These are phyloP conservation scores for Calephelis perditalis DNA, from an alignment of 2,888 invertebrate species.

Conservation along the genomic window DNA sequence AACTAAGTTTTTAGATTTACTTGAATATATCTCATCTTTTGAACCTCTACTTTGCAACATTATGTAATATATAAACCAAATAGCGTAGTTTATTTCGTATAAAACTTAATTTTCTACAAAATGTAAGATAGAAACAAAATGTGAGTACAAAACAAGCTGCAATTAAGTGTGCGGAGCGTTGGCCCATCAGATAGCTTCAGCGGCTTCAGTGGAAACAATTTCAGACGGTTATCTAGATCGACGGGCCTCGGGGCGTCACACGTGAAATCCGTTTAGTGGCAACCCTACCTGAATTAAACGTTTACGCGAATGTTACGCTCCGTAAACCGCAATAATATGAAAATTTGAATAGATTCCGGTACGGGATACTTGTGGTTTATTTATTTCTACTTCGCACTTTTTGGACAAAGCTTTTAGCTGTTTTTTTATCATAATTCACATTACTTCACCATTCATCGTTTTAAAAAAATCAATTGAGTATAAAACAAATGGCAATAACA, in stretches of 20 bases:
- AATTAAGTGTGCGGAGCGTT: constrained; percentile 35
- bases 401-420: too few relatives aligned
- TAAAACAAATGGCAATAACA: too few relatives aligned
- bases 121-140: constrained; percentile 1
- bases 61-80: constrained; percentile 4
- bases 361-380: constrained; percentile 14
- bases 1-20: too few relatives aligned
- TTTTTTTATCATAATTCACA: too few relatives aligned
- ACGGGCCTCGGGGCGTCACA: constrained; percentile 40
- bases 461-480: too few relatives aligned
- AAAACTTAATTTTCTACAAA: background rate
- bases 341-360: constrained; percentile 22
- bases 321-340: constrained; percentile 25
- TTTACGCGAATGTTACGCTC: constrained; percentile 27
- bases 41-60: too few relatives aligned
- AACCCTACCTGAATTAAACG: constrained; percentile 41
- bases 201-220: constrained; percentile 69
- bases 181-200: constrained; percentile 60
- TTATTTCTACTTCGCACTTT: background rate
- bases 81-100: background rate
- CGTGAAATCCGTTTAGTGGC: constrained; percentile 44
- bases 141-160: constrained; percentile 31
- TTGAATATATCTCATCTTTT: too few relatives aligned
- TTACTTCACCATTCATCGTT: too few relatives aligned
- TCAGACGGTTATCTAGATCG: constrained; percentile 63